Conservation (phyloP, 2,797 vertebrate species). For the Anguilla marmorata region DNA sequence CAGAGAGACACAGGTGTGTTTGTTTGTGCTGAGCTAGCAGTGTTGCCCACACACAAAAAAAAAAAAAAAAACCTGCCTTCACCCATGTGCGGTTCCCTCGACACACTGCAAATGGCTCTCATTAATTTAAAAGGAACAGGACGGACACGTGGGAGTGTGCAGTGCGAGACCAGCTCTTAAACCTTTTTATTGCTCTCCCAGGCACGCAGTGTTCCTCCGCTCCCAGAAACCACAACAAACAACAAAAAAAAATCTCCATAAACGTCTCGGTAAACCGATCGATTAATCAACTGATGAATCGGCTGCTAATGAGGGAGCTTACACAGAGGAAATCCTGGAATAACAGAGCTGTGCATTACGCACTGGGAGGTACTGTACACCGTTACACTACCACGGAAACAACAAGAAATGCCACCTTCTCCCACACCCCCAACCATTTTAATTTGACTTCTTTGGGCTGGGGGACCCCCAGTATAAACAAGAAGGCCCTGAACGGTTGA, state of each 20-base stretch:
- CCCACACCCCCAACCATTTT: neutral
- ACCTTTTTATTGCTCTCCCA: slow-evolving; percentile 1
- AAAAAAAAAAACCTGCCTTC: slow-evolving; percentile 47
- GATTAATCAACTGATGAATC: slow-evolving; percentile 29
- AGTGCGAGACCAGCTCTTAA: slow-evolving; percentile 20
- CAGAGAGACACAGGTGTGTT: slow-evolving; percentile 51
- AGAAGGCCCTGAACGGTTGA: neutral
- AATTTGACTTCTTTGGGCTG: neutral
- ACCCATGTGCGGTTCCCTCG: slow-evolving; percentile 38
- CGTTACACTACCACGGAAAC: neutral
- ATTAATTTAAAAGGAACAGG: slow-evolving; percentile 51
- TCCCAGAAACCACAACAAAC: neutral
- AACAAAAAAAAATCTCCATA: neutral
- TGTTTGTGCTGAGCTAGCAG: slow-evolving; percentile 55
- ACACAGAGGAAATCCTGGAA: neutral
- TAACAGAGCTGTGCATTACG: neutral
- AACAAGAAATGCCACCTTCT: neutral
- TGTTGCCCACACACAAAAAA: slow-evolving; percentile 43
- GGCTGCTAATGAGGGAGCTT: slow-evolving; percentile 18
- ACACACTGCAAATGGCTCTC: slow-evolving; percentile 55
- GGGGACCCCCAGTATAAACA: neutral
- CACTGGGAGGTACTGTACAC: neutral
- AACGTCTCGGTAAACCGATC: neutral
- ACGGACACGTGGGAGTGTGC: neutral
- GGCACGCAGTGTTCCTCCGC: neutral